phyloP scores from a whole-genome alignment of 2,113 vertebrate species.

The Planiliza haematocheilus region DNA sequence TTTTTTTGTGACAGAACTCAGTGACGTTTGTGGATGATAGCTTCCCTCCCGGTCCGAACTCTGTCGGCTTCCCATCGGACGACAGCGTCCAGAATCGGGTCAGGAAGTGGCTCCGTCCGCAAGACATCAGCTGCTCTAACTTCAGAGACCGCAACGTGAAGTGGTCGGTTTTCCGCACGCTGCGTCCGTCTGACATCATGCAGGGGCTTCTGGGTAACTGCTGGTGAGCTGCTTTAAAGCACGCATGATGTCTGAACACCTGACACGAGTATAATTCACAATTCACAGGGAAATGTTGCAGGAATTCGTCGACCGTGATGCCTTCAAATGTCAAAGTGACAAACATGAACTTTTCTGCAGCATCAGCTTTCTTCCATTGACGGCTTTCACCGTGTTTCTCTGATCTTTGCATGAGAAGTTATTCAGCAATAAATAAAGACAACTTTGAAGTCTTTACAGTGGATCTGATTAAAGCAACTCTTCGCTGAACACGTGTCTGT shows the following conservation, averaged over 20 bases:
- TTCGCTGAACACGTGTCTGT: neutral
- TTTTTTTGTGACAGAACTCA: conserved; percentile 20
- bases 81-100: conserved; percentile 67
- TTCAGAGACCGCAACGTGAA: conserved; percentile 16
- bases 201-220: conserved; percentile 76
- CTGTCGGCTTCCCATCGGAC: conserved; percentile 57
- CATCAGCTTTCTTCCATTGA: no score
- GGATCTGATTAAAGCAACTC: neutral
- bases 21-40: conserved; percentile 70
- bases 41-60: conserved; percentile 59
- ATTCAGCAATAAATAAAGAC: no score
- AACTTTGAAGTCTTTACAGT: no score
- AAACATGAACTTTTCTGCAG: no score
- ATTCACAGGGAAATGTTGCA: no score
- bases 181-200: conserved; percentile 61
- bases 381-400: no score
- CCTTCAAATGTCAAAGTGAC: no score
- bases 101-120: conserved; percentile 65
- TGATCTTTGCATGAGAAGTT: no score
- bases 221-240: conserved; percentile 53
- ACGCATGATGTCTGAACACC: no score
- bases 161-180: conserved; percentile 60
- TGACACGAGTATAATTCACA: no score
- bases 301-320: no score
- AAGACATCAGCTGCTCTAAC: conserved; percentile 59